Evolutionary conservation across 2,888 invertebrate genomes (phyloP).

Genomic region (Chloromyia formosa): DNA sequence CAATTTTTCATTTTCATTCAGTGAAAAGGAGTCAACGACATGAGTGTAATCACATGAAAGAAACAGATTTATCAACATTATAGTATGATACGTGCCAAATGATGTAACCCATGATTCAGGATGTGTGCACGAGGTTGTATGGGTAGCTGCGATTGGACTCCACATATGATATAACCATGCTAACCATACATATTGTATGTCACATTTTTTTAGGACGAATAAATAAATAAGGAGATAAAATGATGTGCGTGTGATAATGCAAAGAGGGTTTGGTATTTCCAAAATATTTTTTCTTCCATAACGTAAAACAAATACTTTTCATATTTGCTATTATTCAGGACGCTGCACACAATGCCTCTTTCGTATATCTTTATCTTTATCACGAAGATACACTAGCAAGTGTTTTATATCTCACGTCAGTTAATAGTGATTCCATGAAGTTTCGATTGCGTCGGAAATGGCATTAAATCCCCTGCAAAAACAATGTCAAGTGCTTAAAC

Average conservation of each 20-base stretch:
- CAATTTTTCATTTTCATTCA: constrained; percentile 48
- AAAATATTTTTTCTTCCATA: too few relatives aligned
- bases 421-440: too few relatives aligned
- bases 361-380: too few relatives aligned
- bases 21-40: constrained; percentile 43
- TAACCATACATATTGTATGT: neutral
- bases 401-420: neutral
- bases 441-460: neutral
- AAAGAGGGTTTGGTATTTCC: too few relatives aligned
- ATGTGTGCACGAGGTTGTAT: constrained; percentile 8
- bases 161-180: neutral
- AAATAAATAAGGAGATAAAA: too few relatives aligned
- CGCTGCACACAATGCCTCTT: too few relatives aligned
- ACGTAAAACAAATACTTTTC: too few relatives aligned
- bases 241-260: too few relatives aligned
- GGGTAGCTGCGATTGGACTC: neutral
- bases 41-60: constrained; percentile 47
- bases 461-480: constrained; percentile 14
- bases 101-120: constrained; percentile 38
- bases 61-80: constrained; percentile 49
- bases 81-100: constrained; percentile 43
- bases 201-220: neutral
- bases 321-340: too few relatives aligned
- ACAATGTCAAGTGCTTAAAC: constrained; percentile 23
- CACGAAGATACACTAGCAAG: neutral